phyloP scores from a whole-genome alignment of 2,888 invertebrate species.

The Mesoligia furuncula region DNA sequence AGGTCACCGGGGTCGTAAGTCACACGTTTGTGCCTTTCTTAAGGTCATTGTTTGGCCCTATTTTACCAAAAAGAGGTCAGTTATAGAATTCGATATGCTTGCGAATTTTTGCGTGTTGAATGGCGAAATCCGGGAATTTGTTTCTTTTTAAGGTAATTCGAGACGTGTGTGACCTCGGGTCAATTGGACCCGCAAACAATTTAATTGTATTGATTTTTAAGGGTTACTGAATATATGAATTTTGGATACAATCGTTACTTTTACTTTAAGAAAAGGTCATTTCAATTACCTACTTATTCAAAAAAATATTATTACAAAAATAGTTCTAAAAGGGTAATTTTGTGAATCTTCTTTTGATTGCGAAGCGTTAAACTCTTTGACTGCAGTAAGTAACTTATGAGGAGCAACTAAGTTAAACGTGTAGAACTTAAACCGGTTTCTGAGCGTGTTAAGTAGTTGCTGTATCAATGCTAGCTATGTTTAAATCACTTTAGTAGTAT shows the following conservation, averaged over 20 bases:
- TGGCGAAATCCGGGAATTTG: constrained; percentile 77
- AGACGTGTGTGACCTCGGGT: constrained; percentile 87
- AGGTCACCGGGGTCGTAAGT: constrained; percentile 80
- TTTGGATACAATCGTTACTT: constrained; percentile 33
- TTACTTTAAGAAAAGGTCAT: constrained; percentile 26
- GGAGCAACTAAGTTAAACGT: constrained; percentile 13
- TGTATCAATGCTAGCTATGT: constrained; percentile 41
- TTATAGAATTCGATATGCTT: constrained; percentile 74
- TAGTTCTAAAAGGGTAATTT: background rate
- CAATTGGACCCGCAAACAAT: constrained; percentile 68
- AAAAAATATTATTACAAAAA: background rate
- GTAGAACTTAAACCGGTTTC: constrained; percentile 37
- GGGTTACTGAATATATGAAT: constrained; percentile 54
- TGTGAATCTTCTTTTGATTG: constrained; percentile 3
- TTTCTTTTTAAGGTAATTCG: constrained; percentile 77
- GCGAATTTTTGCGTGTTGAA: constrained; percentile 74
- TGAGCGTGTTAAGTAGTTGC: constrained; percentile 32
- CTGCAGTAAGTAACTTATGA: background rate
- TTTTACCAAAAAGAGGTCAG: constrained; percentile 78
- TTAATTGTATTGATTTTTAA: constrained; percentile 57
- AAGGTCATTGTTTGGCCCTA: constrained; percentile 73
- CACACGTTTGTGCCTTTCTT: constrained; percentile 70
- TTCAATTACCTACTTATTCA: background rate
- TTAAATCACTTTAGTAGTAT: constrained; percentile 36
- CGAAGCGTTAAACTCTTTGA: background rate